A percentile compares a stretch with the other conserved stretches of the same genome.
Conservation (phyloP, 2,797 vertebrate genomes). For the Eupleurogrammus muticus region DNA sequence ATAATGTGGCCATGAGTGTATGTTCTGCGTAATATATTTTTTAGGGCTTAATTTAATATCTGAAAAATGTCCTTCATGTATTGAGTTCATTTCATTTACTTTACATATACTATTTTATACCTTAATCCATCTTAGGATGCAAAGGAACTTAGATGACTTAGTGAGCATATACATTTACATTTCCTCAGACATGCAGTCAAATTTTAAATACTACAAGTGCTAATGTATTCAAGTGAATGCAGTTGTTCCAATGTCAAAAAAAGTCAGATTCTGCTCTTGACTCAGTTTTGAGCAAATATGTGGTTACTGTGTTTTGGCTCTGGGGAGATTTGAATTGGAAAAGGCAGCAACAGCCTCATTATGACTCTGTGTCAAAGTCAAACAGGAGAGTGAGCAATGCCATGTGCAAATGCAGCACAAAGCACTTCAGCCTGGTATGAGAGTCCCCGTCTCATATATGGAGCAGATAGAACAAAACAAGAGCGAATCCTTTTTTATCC, state of each 20-base stretch:
- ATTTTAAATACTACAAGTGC: conserved; percentile 1
- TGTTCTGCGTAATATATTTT: no score
- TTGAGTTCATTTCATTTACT: no score
- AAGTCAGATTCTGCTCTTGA: background rate
- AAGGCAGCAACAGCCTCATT: conserved; percentile 28
- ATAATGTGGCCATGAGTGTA: no score
- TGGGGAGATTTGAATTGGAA: conserved; percentile 17
- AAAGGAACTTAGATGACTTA: background rate
- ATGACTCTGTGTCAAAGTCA: conserved; percentile 28
- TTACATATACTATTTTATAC: background rate
- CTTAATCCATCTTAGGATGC: background rate
- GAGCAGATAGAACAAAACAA: conserved; percentile 24
- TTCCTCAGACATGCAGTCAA: background rate
- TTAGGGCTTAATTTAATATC: no score
- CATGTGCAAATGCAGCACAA: conserved; percentile 62
- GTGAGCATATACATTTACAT: background rate
- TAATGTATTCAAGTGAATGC: background rate
- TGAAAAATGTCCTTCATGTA: no score
- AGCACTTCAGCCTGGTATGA: conserved; percentile 26
- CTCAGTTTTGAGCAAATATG: background rate
- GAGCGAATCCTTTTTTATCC: conserved; percentile 30
- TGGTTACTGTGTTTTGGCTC: conserved; percentile 12
- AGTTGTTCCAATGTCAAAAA: background rate
- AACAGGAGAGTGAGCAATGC: conserved; percentile 24
- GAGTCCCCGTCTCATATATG: conserved; percentile 36